Evolutionary conservation across 2,797 vertebrate genomes (phyloP), one percentile per base, ranked within the genome.

Genomic region (Iguana delicatissima): DNA sequence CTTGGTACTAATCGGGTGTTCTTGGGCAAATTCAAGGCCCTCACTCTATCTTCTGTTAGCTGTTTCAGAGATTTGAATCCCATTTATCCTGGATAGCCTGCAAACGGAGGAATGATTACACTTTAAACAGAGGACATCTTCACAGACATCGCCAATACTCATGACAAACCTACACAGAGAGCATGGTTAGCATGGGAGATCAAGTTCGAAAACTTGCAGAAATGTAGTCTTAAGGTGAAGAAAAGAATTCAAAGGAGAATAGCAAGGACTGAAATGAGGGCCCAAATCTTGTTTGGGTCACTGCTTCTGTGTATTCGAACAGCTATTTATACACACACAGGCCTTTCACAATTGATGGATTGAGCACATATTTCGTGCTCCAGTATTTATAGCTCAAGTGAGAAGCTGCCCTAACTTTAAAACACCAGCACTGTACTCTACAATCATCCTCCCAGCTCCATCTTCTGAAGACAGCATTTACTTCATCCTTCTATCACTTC

Each of bases 401-500:
- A 87, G 29, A 90, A 76, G 57, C 55, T 35, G 6, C 59, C 42
- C 57, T 81, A 83, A 50, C 72, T 84, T 84, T 57, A 87, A 87
- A 91, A 35, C 69, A 87, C 42, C 24, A 62, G 46, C 18, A 57
- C 46, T 42, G 18, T 46, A 77, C 18, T 87, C 72, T 77, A 52
- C 57, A 24, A 76, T 83, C 85, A 26, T 67, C 72, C 35, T 67
- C 72, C 59, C 35, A 6, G 22, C 55, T 42, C 14, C 52, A 13
- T 59, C 29, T 32, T 83, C 32, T 46, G 91, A 84, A 80, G 62
- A 50, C 80, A 84, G 46, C 24, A 55, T 80, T 84, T 79, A 79
- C 88, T 92, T 87, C 74, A 73, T 55, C 8, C 9, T 89, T 80
- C 85, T 90, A 55, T 91, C 64, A 57, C 0, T 29, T 57, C 81